phyloP scores from a whole-genome alignment of 2,113 vertebrate genomes.

The Charina bottae region DNA sequence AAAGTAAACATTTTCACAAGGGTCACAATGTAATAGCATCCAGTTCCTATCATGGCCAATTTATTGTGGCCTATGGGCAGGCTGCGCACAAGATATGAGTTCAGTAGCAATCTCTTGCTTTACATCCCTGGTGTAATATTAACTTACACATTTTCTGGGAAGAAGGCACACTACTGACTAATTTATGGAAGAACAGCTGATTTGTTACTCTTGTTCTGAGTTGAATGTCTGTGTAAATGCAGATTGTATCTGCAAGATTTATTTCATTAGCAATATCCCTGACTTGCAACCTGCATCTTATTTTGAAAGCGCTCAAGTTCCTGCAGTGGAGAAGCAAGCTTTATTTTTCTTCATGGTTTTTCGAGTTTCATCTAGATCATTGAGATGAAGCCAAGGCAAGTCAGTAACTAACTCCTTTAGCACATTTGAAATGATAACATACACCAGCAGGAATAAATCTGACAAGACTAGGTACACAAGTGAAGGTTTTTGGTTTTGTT shows the following conservation, averaged over 20 bases:
- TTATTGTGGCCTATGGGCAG: background rate
- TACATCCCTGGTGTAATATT: background rate
- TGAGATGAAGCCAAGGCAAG: background rate
- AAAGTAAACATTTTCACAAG: background rate
- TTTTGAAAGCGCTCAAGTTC: background rate
- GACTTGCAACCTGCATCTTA: background rate
- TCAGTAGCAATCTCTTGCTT: background rate
- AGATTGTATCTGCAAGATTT: background rate
- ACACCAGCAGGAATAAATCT: conserved; percentile 24
- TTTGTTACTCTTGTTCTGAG: background rate
- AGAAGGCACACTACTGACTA: background rate
- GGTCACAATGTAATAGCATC: background rate
- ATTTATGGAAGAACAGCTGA: background rate
- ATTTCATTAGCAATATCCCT: conserved; percentile 3
- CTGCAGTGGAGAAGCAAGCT: background rate
- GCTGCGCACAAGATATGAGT: background rate
- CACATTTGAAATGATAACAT: conserved; percentile 30
- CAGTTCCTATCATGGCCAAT: background rate
- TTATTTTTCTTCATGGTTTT: background rate
- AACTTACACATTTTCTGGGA: background rate
- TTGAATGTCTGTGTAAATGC: background rate
- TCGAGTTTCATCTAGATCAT: conserved; percentile 26
- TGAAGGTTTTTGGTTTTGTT: conserved; percentile 15
- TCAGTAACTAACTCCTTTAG: conserved; percentile 26
- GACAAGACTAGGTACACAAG: background rate